Evolutionary conservation across 2,797 vertebrate species (phyloP).

Genomic region (Cirrhinus mrigala): DNA sequence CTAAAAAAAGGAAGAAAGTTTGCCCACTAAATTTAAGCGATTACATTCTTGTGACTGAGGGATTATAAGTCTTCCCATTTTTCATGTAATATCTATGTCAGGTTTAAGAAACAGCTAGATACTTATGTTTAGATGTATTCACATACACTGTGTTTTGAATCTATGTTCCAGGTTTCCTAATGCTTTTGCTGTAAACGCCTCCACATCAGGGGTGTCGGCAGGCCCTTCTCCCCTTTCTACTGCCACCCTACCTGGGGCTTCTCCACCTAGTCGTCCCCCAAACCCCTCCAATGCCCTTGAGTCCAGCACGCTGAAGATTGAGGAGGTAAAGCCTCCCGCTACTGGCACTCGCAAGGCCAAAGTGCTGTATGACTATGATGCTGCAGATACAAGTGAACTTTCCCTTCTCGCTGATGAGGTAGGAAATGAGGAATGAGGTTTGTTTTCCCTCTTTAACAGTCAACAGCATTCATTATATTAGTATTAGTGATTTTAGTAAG

Average conservation of each 20-base stretch:
- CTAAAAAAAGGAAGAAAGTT: constrained; percentile 19
- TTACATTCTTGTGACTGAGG: background rate
- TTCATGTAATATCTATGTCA: background rate
- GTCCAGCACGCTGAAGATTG: constrained; percentile 77
- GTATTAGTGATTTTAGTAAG: background rate
- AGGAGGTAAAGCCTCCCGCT: constrained; percentile 83
- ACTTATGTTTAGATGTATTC: background rate
- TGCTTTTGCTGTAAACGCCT: constrained; percentile 74
- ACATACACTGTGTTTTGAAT: background rate
- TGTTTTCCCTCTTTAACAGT: background rate
- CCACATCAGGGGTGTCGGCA: constrained; percentile 73
- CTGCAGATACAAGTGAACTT: constrained; percentile 89
- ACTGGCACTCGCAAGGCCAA: constrained; percentile 92
- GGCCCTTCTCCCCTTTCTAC: constrained; percentile 77
- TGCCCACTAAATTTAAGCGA: background rate
- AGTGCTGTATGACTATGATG: constrained; percentile 96
- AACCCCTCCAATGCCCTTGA: constrained; percentile 65
- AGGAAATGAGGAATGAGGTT: background rate
- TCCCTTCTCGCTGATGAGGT: constrained; percentile 96
- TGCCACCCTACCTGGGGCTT: constrained; percentile 77
- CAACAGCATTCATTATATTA: background rate
- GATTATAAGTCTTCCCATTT: background rate
- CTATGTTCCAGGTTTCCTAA: constrained; percentile 79
- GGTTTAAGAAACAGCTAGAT: background rate
- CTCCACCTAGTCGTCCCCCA: constrained; percentile 64